phyloP scores from a whole-genome alignment of 2,888 invertebrate genomes.

The Altica lythri region DNA sequence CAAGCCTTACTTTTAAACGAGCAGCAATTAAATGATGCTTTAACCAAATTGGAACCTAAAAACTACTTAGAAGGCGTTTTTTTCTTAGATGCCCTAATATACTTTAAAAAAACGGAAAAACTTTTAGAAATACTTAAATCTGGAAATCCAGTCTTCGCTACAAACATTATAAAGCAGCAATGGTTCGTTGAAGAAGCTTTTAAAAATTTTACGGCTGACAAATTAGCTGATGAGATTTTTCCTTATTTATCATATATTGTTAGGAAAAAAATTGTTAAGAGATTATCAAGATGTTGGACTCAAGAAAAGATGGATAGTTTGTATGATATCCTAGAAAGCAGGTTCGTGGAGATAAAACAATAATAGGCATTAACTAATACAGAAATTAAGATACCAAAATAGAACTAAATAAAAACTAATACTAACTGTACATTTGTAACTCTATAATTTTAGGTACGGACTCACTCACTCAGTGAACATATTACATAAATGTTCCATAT shows the following conservation, averaged over 20 bases:
- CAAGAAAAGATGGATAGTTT: constrained; percentile 10
- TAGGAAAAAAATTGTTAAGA: constrained; percentile 40
- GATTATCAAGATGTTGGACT: constrained; percentile 26
- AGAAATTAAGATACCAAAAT: too few relatives aligned
- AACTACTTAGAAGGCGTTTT: constrained; percentile 40
- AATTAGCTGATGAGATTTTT: constrained; percentile 36
- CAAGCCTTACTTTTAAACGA: constrained; percentile 19
- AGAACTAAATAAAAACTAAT: too few relatives aligned
- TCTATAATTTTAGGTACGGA: constrained; percentile 42
- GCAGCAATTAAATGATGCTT: constrained; percentile 14
- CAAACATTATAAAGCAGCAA: constrained; percentile 37
- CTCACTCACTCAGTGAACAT: constrained; percentile 32
- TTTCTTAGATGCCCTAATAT: constrained; percentile 39
- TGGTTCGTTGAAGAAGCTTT: constrained; percentile 42
- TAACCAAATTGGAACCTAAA: constrained; percentile 34
- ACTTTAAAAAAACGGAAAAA: constrained; percentile 31
- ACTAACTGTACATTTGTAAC: too few relatives aligned
- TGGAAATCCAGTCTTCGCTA: constrained; percentile 38
- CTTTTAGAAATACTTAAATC: constrained; percentile 35
- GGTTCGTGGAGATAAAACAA: too few relatives aligned
- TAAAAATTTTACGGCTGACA: constrained; percentile 24
- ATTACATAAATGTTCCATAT: constrained; percentile 37
- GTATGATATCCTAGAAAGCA: constrained; percentile 3
- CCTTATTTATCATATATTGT: constrained; percentile 37
- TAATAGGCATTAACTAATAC: too few relatives aligned